Conservation (phyloP, 2,113 vertebrate species). For the Gymnarchus niloticus region DNA sequence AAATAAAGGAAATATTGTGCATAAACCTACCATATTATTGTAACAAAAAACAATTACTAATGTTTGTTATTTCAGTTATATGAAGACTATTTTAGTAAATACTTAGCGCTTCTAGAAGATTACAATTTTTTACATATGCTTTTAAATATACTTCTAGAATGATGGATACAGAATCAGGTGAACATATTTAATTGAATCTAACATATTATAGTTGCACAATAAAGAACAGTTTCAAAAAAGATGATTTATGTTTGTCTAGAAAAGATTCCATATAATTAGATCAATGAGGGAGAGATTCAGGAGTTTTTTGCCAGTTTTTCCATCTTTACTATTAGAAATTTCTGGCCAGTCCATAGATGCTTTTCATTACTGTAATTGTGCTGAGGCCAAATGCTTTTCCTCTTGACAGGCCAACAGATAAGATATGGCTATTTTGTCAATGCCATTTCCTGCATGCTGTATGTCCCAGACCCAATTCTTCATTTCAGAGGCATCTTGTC, state of each 20-base stretch:
- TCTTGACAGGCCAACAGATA: background rate
- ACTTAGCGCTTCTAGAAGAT: background rate
- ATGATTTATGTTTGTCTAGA: background rate
- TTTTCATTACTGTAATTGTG: background rate
- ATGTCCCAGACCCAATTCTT: background rate
- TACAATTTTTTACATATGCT: background rate
- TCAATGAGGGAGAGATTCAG: background rate
- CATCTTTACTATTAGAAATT: background rate
- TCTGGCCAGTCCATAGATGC: background rate
- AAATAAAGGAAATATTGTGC: background rate
- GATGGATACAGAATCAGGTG: background rate
- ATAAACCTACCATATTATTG: background rate
- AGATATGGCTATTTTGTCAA: background rate
- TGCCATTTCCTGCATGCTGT: background rate
- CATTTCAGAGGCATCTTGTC: background rate
- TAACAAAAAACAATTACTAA: background rate
- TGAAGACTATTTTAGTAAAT: background rate
- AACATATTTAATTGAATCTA: background rate
- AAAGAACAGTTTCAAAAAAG: background rate
- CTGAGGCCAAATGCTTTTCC: background rate
- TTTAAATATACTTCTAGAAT: background rate
- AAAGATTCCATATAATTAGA: slow-evolving; percentile 3
- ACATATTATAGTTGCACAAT: background rate
- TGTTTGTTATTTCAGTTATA: background rate
- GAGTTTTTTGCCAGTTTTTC: background rate